Base-by-base conservation (phyloP, 2,113 vertebrate species). In the Probosciger aterrimus region DNA sequence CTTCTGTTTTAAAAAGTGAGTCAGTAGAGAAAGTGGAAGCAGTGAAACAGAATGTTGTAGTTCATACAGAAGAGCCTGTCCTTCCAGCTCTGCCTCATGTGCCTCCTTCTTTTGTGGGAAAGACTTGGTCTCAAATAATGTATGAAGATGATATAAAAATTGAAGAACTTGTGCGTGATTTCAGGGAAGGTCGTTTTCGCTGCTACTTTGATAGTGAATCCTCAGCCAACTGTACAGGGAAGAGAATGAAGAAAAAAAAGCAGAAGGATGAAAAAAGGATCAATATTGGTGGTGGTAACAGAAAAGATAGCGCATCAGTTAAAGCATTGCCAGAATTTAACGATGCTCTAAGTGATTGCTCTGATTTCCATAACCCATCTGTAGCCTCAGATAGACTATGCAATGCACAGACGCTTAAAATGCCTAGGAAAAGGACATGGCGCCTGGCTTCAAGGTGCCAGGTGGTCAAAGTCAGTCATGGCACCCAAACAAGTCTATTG, bases 161-260 rank as follows among this genome's bases (percentile, higher is more conserved):
- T 73, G 97, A 99, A 55, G 95, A 88, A 30, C 97, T 99, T 64
- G 98, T 99, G 27, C 98, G 95, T 60, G 98, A 99, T 96, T 99
- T 99, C 96, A 98, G 98, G 95, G 97, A 97, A 82, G 98, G 98
- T 27, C 96, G 85, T 59, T 99, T 98, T 95, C 97, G 93, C 68
- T 98, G 99, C 95, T 98, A 99, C 96, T 99, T 99, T 68, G 98
- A 99, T 93, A 98, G 96, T 3, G 98, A 99, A 79, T 98, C 97
- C 6, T 87, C 98, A 50, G 97, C 98, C 91, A 98, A 98, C 89
- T 97, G 77, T 93, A 55, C 94, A 70, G 92, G 95, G 86, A 97
- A 96, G 75, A 97, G 93, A 88, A 71, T 46, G 20, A 97, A 92
- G 82, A 98, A 94, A 64, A 97, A 96, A 86, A 65, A 65, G 60